phyloP scores from a whole-genome alignment of 1,140 invertebrate genomes.

The Prorops nasuta region DNA sequence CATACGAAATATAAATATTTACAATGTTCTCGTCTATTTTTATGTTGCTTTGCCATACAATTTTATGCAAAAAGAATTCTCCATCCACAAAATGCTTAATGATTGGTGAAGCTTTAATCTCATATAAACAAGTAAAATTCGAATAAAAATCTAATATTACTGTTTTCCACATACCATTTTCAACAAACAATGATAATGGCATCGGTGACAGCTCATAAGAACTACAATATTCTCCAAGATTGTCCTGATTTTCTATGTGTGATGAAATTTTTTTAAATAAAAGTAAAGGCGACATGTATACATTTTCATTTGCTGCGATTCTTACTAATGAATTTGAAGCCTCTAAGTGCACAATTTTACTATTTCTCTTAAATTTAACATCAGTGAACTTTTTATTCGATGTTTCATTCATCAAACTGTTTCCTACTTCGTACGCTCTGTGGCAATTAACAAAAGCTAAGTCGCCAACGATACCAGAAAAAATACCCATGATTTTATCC shows the following conservation, averaged over 20 bases:
- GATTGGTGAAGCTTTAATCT: background rate
- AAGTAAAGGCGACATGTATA: constrained; percentile 8
- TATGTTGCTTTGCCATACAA: constrained; percentile 2
- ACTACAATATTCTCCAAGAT: constrained; percentile 20
- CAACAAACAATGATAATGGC: constrained; percentile 23
- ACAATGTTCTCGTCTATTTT: background rate
- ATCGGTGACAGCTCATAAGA: constrained; percentile 26
- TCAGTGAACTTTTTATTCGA: constrained; percentile 5
- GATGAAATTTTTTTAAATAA: constrained; percentile 25
- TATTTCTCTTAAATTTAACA: constrained; percentile 15
- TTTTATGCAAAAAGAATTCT: constrained; percentile 21
- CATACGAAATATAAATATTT: background rate
- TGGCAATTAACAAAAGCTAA: constrained; percentile 25
- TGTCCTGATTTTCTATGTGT: constrained; percentile 17
- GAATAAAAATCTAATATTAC: background rate
- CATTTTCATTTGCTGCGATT: constrained; percentile 11
- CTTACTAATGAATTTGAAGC: constrained; percentile 1
- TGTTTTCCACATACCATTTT: background rate
- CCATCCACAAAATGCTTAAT: constrained; percentile 16
- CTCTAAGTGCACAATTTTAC: constrained; percentile 9
- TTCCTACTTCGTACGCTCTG: constrained; percentile 26
- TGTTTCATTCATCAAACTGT: constrained; percentile 5
- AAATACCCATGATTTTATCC: constrained; percentile 12
- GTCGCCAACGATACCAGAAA: constrained; percentile 21
- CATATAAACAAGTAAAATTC: background rate